Conservation (phyloP, 2,113 vertebrate species). For the Chrysemys picta region DNA sequence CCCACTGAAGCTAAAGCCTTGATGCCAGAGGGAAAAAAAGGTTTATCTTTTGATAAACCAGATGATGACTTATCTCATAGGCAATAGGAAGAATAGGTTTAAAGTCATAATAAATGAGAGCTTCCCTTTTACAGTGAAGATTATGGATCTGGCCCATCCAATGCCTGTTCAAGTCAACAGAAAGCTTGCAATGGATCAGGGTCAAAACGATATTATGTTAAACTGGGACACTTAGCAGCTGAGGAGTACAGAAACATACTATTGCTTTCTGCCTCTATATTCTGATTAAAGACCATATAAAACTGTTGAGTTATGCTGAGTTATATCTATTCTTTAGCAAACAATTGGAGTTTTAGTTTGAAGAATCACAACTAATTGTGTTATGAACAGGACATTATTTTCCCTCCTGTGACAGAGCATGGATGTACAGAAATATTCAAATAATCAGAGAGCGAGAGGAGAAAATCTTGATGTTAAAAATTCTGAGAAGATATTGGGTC, state of each 20-base stretch:
- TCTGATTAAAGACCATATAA: neutral
- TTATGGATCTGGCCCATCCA: neutral
- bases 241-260: neutral
- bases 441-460: neutral
- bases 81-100: neutral
- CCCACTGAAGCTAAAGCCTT: neutral
- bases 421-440: neutral
- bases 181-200: neutral
- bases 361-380: neutral
- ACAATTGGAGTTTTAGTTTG: neutral
- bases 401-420: neutral
- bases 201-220: fast-evolving
- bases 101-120: neutral
- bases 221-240: neutral
- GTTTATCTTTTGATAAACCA: neutral
- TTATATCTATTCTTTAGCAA: neutral
- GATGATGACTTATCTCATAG: neutral
- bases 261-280: neutral
- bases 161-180: neutral
- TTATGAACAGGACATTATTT: neutral
- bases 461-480: neutral
- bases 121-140: neutral
- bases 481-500: neutral
- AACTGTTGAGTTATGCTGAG: neutral
- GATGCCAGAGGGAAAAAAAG: neutral